Evolutionary conservation across 1,140 invertebrate species (phyloP), one percentile per base, ranked within the genome.

Genomic region (Meloidogyne chitwoodi): DNA sequence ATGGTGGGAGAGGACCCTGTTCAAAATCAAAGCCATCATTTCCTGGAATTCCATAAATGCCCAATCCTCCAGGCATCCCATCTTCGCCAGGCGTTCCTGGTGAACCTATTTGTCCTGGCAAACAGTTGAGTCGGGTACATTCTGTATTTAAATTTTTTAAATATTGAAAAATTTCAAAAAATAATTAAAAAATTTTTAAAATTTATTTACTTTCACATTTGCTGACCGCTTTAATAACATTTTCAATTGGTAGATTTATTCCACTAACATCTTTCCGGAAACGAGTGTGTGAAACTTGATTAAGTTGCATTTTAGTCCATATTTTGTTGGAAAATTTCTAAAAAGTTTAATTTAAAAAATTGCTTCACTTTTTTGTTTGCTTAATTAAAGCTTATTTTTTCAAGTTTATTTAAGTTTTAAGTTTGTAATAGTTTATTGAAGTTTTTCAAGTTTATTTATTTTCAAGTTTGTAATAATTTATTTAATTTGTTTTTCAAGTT

Each of bases 61-160:
- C 76, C 4, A 65, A 48, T 12, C 27, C 26, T 38, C 76, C 76
- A 29, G 76, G 76, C 12, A 29, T 77, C 19, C 76, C 72, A 68
- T 77, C 76, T 16, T 61, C 69, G 0, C 76, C 76, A 2, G 76
- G 65, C 11, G 24, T 29, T 11, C 76, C 76, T 16, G 69, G 67
- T 22, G 48, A 19, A 14, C 76, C 76, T 16, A 65, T 71, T 12
- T 72, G 76, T 11, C 76, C 76, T 16, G 73, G 34, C 2, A 63
- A 63, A 34, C 76, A 77, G 10, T 34, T 67, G 1, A 77, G 24
- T 12, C 76, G 72, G 5, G 69, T 31, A 26, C 76, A 77, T 76
- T 77, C 76, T 77, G 29, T 24, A 75, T 26, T 31, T 31, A 3
- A 3, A 31, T 3, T 3, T 2, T 48, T 48, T 56, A n/a, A n/a